phyloP scores from a whole-genome alignment of 2,797 vertebrate genomes.

The Bradypodion pumilum region DNA sequence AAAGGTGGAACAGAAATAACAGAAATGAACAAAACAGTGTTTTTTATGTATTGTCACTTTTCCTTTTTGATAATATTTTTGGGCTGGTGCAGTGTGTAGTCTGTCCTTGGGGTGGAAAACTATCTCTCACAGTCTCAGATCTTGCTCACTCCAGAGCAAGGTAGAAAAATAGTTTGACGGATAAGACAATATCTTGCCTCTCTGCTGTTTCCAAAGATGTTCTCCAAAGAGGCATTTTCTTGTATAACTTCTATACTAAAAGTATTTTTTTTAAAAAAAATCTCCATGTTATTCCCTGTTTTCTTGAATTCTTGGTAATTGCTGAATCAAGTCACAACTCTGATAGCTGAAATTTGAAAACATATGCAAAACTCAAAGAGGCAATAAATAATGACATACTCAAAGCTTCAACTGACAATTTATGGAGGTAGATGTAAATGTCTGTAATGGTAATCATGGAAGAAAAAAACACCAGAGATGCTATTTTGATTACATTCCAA shows the following conservation, averaged over 20 bases:
- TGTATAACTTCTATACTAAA: conserved; percentile 10
- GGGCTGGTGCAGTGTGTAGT: too few relatives aligned
- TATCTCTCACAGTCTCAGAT: too few relatives aligned
- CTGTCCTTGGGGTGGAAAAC: too few relatives aligned
- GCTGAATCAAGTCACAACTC: conserved; percentile 24
- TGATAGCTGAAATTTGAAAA: conserved; percentile 7
- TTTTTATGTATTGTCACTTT: too few relatives aligned
- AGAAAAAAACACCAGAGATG: background rate
- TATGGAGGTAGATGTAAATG: background rate
- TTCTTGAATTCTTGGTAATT: conserved; percentile 9
- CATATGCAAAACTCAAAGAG: background rate
- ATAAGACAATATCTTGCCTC: background rate
- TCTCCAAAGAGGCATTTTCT: background rate
- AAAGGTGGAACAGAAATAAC: too few relatives aligned
- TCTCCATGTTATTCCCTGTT: conserved; percentile 27
- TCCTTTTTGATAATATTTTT: too few relatives aligned
- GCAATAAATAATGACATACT: conserved; percentile 33
- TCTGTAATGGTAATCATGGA: conserved; percentile 5
- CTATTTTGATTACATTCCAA: conserved; percentile 4
- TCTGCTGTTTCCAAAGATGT: background rate
- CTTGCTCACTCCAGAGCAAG: too few relatives aligned
- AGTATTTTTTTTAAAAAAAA: conserved; percentile 22
- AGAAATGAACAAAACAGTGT: too few relatives aligned
- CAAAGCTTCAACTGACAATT: background rate
- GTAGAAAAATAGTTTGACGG: background rate